Conservation (phyloP, 2,797 vertebrate genomes). For the Denticeps clupeoides region DNA sequence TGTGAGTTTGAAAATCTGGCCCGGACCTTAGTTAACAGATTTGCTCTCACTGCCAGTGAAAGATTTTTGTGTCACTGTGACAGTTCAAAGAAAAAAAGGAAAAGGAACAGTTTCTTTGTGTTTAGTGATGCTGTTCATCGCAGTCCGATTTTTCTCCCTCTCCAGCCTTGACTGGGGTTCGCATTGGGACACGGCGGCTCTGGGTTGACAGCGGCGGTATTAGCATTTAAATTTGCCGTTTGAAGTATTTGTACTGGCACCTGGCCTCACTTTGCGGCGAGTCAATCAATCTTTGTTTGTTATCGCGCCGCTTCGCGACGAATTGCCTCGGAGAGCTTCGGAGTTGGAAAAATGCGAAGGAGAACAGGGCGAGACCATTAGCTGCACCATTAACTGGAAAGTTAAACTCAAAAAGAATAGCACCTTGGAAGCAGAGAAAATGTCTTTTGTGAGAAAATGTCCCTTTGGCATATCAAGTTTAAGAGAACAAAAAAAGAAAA, state of each 20-base stretch:
- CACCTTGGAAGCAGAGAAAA: not conserved
- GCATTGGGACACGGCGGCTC: not conserved
- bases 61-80: no score
- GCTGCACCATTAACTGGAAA: constrained; percentile 12
- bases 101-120: no score
- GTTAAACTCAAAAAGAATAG: constrained; percentile 8
- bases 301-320: constrained; percentile 30
- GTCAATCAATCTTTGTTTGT: constrained; percentile 41
- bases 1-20: no score
- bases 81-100: no score
- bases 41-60: no score
- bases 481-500: no score
- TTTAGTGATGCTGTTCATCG: no score
- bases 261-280: constrained; percentile 27
- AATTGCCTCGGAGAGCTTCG: constrained; percentile 26
- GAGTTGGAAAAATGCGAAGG: constrained; percentile 23
- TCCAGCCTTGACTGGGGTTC: not conserved
- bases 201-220: constrained; percentile 22
- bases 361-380: constrained; percentile 6
- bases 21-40: no score
- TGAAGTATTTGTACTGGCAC: constrained; percentile 32
- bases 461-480: no score
- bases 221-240: constrained; percentile 42
- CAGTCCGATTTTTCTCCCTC: constrained; percentile 13
- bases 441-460: no score